A percentile compares a stretch with the other conserved stretches of the same genome.
Evolutionary conservation across 2,113 vertebrate species (phyloP).

Genomic region (Grammomys dolichurus): DNA sequence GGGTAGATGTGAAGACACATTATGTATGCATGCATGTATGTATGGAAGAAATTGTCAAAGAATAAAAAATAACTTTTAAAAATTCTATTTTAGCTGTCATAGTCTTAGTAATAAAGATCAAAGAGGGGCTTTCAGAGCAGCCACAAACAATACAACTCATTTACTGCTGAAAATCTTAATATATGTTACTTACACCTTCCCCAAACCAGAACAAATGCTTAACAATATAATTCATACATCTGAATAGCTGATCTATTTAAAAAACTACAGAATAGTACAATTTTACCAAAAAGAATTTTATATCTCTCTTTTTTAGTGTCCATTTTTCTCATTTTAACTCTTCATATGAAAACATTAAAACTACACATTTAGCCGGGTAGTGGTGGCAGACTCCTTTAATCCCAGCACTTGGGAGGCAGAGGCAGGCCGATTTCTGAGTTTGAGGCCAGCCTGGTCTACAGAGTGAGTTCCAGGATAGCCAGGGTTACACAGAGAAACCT

Average conservation of each 20-base stretch:
- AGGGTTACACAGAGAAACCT: too few species aligned
- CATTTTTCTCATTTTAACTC: background rate
- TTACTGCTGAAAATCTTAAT: slow-evolving; percentile 21
- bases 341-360: background rate
- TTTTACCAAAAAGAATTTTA: slow-evolving; percentile 14
- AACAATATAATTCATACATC: slow-evolving; percentile 39
- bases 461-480: too few species aligned
- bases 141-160: background rate
- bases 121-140: slow-evolving; percentile 26
- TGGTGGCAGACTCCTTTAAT: too few species aligned
- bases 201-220: background rate
- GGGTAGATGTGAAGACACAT: background rate
- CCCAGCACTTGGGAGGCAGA: too few species aligned
- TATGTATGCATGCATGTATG: background rate
- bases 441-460: too few species aligned
- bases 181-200: background rate
- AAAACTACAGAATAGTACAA: background rate
- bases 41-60: background rate
- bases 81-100: slow-evolving; percentile 19
- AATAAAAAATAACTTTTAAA: background rate
- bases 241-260: slow-evolving; percentile 18
- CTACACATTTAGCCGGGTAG: background rate
- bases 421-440: too few species aligned
- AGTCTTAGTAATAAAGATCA: slow-evolving; percentile 9
- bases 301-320: slow-evolving; percentile 4